Evolutionary conservation across 2,888 invertebrate genomes (phyloP), one percentile per base, ranked within the genome.

Genomic region (Chaetoderma sp.): DNA sequence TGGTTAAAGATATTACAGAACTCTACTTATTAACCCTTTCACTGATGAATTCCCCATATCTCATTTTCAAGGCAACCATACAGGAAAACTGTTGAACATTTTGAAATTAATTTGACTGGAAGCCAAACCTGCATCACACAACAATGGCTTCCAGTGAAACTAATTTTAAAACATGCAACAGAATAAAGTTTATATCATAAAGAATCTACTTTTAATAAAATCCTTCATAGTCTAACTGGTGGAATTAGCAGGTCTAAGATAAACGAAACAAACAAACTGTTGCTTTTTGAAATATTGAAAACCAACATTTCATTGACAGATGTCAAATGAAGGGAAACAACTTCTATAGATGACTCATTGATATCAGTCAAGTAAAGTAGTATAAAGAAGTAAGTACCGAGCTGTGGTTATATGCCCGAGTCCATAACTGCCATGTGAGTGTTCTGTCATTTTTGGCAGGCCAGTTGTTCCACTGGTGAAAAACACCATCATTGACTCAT

Each of bases 401-500:
- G 80, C 84, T 27, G 83, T 82, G 2, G 79, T 69, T 4, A 73
- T 68, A 69, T 86, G 86, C 2, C 86, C 88, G 18, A 87, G 77
- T 5, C 87, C 87, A 74, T 86, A 88, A 55, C 86, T 86, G 42
- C 82, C 79, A 68, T 88, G 88, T 1, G 85, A 80, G 66, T 88
- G 88, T 56, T 85, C 84, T 0, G 86, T 82, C 87, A 88, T 88
- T 75, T 88, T 88, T 0, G 88, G 88, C 13, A 80, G 69, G 4
- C 88, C 88, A 4, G 88, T 88, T 4, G 88, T 88, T 5, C 88
- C 88, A 67, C 87, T 88, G 1, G 88, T 88, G 73, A 88, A 88
- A 70, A 86, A 88, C 33, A 87, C 70, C 23, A 84, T 85, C 77
- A 86, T 83, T 5, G 85, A 76, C 49, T 87, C 86, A 68, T 75